phyloP scores from a whole-genome alignment of 1,140 invertebrate genomes.

The Lepidurus couesii region DNA sequence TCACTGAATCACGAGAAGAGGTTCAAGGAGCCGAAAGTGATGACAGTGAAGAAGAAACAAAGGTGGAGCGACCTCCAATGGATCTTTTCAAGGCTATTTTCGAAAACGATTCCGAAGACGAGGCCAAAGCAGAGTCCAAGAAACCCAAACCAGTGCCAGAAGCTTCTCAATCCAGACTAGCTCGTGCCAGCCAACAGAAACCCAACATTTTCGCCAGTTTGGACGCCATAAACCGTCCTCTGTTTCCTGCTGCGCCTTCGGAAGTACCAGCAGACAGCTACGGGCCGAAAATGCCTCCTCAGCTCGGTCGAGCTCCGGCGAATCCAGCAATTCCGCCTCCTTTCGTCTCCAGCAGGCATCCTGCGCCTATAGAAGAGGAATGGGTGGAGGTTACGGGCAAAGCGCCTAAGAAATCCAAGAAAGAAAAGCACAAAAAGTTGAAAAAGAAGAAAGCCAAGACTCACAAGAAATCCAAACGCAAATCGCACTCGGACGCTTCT shows the following conservation, averaged over 20 bases:
- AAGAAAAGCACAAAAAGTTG: conserved; percentile 40
- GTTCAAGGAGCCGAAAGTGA: conserved; percentile 39
- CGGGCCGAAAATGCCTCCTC: not conserved
- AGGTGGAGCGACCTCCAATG: conserved; percentile 44
- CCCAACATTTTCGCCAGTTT: not conserved
- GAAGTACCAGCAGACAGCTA: not conserved
- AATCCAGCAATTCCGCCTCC: not conserved
- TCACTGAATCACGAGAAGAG: conserved; percentile 34
- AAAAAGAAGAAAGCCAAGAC: conserved; percentile 40
- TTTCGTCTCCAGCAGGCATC: not conserved
- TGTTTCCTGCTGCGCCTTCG: not conserved
- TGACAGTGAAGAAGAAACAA: conserved; percentile 35
- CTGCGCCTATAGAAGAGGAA: conserved; percentile 36
- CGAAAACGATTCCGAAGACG: conserved; percentile 50
- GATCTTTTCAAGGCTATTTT: conserved; percentile 55
- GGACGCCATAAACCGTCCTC: not conserved
- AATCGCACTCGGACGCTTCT: not conserved
- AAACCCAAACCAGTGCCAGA: conserved; percentile 58
- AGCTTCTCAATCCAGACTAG: conserved; percentile 47
- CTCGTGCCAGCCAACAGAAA: conserved; percentile 27
- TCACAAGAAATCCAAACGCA: conserved; percentile 14
- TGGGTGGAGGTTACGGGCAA: conserved; percentile 23
- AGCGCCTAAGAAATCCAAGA: conserved; percentile 13
- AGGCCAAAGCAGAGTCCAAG: conserved; percentile 36
- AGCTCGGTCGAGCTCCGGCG: not conserved